Evolutionary conservation across 2,113 vertebrate genomes (phyloP).

Genomic region (Pterocles gutturalis): DNA sequence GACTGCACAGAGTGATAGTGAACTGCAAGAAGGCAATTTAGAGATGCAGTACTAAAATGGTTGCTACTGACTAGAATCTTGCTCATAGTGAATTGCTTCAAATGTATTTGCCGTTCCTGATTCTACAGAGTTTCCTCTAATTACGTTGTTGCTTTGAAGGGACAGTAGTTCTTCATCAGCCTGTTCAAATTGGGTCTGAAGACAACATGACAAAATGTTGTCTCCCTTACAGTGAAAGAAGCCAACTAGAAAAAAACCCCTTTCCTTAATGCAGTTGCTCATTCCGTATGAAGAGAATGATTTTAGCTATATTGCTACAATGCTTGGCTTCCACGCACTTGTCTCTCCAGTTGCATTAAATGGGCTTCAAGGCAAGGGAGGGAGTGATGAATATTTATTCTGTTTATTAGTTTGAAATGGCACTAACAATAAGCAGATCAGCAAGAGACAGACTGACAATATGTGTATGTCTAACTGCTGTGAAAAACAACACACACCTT

Average conservation of each 20-base stretch:
- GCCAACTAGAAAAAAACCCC: neutral
- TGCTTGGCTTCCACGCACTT: neutral
- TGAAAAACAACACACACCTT: neutral
- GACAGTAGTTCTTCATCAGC: conserved; percentile 67
- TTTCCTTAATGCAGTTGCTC: neutral
- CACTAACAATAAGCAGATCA: neutral
- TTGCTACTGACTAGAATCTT: conserved; percentile 21
- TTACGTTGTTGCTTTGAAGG: conserved; percentile 69
- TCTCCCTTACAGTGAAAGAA: neutral
- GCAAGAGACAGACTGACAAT: neutral
- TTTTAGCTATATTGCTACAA: neutral
- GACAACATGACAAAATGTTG: conserved; percentile 34
- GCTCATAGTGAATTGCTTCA: conserved; percentile 74
- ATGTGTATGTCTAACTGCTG: neutral
- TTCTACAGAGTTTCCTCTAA: conserved; percentile 71
- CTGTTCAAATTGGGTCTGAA: conserved; percentile 59
- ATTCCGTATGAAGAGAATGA: neutral
- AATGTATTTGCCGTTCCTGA: conserved; percentile 66
- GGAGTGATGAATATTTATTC: neutral
- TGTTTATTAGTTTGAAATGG: neutral
- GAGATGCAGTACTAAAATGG: conserved; percentile 61
- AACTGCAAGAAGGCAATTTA: conserved; percentile 65
- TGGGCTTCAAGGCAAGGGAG: neutral
- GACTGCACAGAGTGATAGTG: conserved; percentile 15
- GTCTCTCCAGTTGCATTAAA: neutral